Percentiles rank a stretch among this genome's conserved stretches.
Evolutionary conservation across 2,888 invertebrate species (phyloP).

Genomic region (Apotomis betuletana): DNA sequence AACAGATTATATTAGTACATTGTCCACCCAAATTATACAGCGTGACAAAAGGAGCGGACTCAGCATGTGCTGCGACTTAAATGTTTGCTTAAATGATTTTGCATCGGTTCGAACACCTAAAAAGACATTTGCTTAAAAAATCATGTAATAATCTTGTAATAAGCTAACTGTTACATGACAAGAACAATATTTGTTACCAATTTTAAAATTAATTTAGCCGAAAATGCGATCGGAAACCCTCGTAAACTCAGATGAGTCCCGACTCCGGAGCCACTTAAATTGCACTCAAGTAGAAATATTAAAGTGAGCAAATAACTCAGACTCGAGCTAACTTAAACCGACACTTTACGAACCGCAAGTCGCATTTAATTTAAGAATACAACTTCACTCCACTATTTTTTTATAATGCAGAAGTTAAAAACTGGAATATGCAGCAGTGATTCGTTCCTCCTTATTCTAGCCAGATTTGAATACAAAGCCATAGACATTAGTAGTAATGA

Average conservation of each 20-base stretch:
- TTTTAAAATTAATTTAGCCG: background rate
- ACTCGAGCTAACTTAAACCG: slow-evolving; percentile 51
- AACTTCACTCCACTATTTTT: slow-evolving; percentile 24
- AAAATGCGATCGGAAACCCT: background rate
- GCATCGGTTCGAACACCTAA: too few relatives aligned
- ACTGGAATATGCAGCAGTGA: too few relatives aligned
- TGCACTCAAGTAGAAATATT: slow-evolving; percentile 51
- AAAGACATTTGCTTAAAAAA: too few relatives aligned
- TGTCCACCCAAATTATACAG: too few relatives aligned
- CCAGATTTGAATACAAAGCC: too few relatives aligned
- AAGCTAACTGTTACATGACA: slow-evolving; percentile 40
- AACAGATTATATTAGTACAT: too few relatives aligned
- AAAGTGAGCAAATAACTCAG: slow-evolving; percentile 51
- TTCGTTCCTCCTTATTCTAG: too few relatives aligned
- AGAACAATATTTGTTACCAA: too few relatives aligned
- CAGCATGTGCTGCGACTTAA: slow-evolving; percentile 46
- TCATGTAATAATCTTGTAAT: too few relatives aligned
- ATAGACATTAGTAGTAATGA: too few relatives aligned
- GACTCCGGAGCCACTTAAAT: slow-evolving; percentile 46
- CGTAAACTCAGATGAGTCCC: slow-evolving; percentile 27
- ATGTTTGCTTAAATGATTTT: too few relatives aligned
- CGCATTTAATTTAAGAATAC: slow-evolving; percentile 39
- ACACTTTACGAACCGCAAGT: slow-evolving; percentile 49
- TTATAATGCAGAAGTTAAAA: background rate
- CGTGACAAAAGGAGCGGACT: too few relatives aligned